Evolutionary conservation across 2,888 invertebrate genomes (phyloP).

Genomic region (Choristoneura rosaceana): DNA sequence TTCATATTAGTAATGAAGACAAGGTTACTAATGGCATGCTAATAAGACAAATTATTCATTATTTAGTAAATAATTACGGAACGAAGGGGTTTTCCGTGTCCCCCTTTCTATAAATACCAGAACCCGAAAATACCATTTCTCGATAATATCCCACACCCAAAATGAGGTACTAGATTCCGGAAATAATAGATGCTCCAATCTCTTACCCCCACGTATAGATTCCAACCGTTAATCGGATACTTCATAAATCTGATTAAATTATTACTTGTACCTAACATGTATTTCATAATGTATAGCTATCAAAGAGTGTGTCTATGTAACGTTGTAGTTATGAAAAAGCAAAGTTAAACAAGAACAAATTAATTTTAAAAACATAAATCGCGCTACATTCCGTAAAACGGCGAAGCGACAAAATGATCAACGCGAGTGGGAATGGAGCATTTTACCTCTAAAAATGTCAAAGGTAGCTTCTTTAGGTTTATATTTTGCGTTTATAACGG

Average conservation of each 20-base stretch:
- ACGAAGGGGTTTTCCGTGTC: background rate
- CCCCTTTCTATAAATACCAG: background rate
- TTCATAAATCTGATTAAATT: background rate
- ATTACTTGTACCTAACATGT: background rate
- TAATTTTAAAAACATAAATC: constrained; percentile 50
- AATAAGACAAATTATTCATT: too few species aligned
- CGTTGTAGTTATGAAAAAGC: background rate
- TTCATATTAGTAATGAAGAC: too few species aligned
- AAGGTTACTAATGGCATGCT: too few species aligned
- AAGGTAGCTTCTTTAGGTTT: constrained; percentile 83
- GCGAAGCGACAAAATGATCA: constrained; percentile 68
- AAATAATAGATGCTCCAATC: background rate
- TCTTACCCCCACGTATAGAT: background rate
- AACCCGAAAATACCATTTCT: background rate
- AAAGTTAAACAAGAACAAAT: background rate
- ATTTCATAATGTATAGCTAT: background rate
- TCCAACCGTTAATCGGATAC: constrained; percentile 1
- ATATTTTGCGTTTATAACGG: constrained; percentile 85
- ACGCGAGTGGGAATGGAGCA: constrained; percentile 74
- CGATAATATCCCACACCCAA: background rate
- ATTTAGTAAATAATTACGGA: background rate
- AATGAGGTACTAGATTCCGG: background rate
- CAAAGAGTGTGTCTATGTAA: background rate
- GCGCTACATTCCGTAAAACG: constrained; percentile 58
- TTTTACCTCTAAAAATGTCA: constrained; percentile 82